Percentiles rank a stretch among this genome's conserved stretches.
These are phyloP conservation scores for Zophobas morio DNA, from an alignment of 1,140 invertebrate genomes.

Conservation along the genomic window DNA sequence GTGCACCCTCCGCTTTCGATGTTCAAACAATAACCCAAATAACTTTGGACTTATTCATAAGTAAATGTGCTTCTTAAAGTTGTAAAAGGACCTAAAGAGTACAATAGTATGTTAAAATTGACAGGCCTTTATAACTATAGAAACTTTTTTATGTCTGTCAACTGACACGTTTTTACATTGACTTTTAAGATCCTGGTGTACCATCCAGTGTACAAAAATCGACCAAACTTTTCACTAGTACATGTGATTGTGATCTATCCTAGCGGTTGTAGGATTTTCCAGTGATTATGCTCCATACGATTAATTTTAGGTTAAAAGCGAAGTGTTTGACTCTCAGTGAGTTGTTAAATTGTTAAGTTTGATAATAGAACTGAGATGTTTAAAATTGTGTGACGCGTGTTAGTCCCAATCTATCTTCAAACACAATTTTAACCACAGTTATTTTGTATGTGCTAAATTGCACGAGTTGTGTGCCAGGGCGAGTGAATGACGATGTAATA, in stretches of 20 bases:
- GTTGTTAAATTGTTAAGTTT: constrained; percentile 8
- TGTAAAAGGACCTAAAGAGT: constrained; percentile 49
- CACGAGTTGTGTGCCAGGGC: constrained; percentile 45
- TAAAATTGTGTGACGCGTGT: constrained; percentile 37
- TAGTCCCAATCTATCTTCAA: constrained; percentile 48
- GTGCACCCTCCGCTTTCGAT: constrained; percentile 2
- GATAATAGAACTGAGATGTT: constrained; percentile 14
- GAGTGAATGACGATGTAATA: constrained; percentile 45
- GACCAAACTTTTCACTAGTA: constrained; percentile 31
- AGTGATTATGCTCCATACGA: not conserved
- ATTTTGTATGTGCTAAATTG: constrained; percentile 57
- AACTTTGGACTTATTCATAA: constrained; percentile 27
- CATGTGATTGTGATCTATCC: constrained; percentile 16
- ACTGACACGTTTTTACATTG: constrained; percentile 37
- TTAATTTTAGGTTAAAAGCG: not conserved
- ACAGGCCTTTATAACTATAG: constrained; percentile 28
- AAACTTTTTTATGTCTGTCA: constrained; percentile 12
- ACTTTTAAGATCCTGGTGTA: constrained; percentile 47
- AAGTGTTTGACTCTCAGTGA: not conserved
- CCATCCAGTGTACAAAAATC: constrained; percentile 22
- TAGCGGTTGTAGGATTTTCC: not conserved
- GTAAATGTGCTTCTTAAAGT: constrained; percentile 34
- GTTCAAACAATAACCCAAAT: not conserved
- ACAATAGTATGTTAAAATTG: constrained; percentile 44
- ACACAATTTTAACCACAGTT: constrained; percentile 59